Conservation (phyloP, 2,113 vertebrate species). For the Australoheros scitulus region DNA sequence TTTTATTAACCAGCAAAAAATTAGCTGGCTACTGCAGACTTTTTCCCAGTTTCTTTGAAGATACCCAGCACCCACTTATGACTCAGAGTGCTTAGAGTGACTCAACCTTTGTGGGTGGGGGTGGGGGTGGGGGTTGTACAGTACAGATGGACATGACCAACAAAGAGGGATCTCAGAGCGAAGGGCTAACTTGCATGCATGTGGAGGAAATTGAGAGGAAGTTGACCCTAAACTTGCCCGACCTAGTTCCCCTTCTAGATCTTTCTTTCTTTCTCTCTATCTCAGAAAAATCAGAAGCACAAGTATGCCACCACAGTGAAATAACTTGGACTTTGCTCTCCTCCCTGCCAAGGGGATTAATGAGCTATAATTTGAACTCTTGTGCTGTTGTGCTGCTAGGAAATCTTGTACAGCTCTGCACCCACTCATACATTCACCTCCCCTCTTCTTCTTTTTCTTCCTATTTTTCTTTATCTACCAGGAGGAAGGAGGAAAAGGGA, state of each 20-base stretch:
- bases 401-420: constrained; percentile 39
- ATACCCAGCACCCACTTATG: not conserved
- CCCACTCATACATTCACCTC: constrained; percentile 1
- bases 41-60: constrained; percentile 24
- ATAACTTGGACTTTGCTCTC: constrained; percentile 48
- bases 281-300: not conserved
- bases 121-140: not conserved
- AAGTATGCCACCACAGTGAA: not conserved
- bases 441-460: not conserved
- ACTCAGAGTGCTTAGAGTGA: constrained; percentile 39
- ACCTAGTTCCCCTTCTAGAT: not conserved
- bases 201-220: constrained; percentile 19
- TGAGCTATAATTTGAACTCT: constrained; percentile 59
- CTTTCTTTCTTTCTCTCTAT: not conserved
- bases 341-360: constrained; percentile 40
- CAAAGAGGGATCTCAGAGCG: constrained; percentile 19
- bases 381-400: constrained; percentile 45
- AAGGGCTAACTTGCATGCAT: not conserved
- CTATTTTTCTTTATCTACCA: constrained; percentile 12
- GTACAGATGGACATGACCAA: constrained; percentile 3
- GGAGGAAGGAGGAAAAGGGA: constrained; percentile 42
- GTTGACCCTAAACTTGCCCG: not conserved
- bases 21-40: not conserved
- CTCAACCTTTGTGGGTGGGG: not conserved
- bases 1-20: not conserved